A percentile compares a stretch with the other conserved stretches of the same genome.
phyloP scores from a whole-genome alignment of 1,140 invertebrate species.

The Cotesia vestalis region DNA sequence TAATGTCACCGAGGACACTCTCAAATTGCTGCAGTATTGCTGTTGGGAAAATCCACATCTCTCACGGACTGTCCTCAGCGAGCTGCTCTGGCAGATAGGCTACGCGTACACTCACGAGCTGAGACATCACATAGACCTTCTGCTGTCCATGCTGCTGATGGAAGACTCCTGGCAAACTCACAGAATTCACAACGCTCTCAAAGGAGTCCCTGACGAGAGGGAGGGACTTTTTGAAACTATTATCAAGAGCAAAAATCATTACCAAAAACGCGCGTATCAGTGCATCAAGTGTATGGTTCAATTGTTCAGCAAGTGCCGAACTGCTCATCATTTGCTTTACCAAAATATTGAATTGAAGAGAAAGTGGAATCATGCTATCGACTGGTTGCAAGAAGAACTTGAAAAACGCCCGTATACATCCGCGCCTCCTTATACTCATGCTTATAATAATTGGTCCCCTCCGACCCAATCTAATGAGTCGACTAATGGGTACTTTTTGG shows the following conservation, averaged over 20 bases:
- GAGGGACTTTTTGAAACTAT: constrained; percentile 95
- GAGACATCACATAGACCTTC: constrained; percentile 88
- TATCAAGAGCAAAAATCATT: constrained; percentile 89
- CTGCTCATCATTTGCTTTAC: constrained; percentile 79
- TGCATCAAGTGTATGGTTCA: constrained; percentile 95
- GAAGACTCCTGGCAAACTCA: constrained; percentile 97
- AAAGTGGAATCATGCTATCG: constrained; percentile 88
- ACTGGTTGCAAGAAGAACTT: constrained; percentile 95
- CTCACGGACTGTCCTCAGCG: constrained; percentile 85
- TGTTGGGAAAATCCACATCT: constrained; percentile 97
- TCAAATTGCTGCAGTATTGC: constrained; percentile 89
- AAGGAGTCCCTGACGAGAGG: constrained; percentile 90
- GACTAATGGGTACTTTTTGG: constrained; percentile 93
- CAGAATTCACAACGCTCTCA: constrained; percentile 90
- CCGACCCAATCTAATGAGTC: constrained; percentile 94
- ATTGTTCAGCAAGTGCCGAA: constrained; percentile 84
- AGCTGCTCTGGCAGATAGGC: constrained; percentile 93
- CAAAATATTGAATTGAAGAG: constrained; percentile 79
- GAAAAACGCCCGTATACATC: constrained; percentile 73
- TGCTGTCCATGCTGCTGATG: constrained; percentile 86
- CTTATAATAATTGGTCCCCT: constrained; percentile 93
- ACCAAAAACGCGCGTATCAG: constrained; percentile 96
- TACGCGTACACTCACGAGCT: constrained; percentile 95
- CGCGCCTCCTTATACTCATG: constrained; percentile 75
- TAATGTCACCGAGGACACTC: constrained; percentile 88